Conservation (phyloP, 2,113 vertebrate genomes). For the Illadopsis cleaveri region DNA sequence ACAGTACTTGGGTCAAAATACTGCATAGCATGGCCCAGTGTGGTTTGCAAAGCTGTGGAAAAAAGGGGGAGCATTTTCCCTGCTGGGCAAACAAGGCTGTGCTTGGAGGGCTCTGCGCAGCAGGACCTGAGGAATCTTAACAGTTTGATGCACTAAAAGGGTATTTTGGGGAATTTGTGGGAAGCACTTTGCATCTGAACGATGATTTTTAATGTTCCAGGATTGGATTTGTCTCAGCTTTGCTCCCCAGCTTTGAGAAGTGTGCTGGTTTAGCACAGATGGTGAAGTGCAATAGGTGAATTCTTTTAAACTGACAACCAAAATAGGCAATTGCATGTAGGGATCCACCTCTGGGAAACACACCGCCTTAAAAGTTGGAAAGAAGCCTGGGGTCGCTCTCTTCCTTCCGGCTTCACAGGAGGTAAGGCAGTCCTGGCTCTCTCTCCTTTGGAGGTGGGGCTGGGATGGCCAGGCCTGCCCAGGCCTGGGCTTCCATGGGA, state of each 20-base stretch:
- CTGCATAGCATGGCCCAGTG: rapidly evolving
- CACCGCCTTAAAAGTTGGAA: no score
- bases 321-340: no score
- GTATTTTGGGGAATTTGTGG: not conserved
- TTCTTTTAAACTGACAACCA: no score
- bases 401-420: no score
- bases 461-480: no score
- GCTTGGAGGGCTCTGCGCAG: rapidly evolving
- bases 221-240: not conserved
- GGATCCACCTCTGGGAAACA: no score
- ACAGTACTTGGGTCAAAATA: not conserved
- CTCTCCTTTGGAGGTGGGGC: no score
- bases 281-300: no score
- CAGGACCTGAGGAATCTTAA: not conserved
- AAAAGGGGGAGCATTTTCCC: not conserved
- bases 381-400: no score
- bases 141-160: not conserved
- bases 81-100: not conserved
- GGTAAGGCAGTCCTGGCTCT: no score
- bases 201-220: rapidly evolving
- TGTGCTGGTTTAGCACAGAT: no score
- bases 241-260: not conserved
- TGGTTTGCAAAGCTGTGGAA: not conserved
- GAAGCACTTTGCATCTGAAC: not conserved
- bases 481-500: no score